phyloP scores from a whole-genome alignment of 1,140 invertebrate genomes.

The Solen grandis region DNA sequence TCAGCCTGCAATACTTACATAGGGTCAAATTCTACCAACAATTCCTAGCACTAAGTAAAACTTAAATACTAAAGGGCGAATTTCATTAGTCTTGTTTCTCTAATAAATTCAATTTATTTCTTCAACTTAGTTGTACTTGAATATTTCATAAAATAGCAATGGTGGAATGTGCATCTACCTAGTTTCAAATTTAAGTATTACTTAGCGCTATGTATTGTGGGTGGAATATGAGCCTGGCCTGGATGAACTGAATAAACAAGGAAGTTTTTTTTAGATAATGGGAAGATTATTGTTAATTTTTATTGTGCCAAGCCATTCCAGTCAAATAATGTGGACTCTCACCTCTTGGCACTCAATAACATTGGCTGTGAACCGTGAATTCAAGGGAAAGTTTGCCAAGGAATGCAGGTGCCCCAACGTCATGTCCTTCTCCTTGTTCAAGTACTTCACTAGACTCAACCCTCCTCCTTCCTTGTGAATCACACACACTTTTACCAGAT shows the following conservation, averaged over 20 bases:
- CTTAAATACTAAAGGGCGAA: too few relatives aligned
- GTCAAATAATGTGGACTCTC: background rate
- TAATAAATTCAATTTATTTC: background rate
- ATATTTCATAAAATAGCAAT: too few relatives aligned
- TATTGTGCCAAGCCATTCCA: background rate
- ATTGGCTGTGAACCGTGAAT: slow-evolving; percentile 23
- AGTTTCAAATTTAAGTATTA: too few relatives aligned
- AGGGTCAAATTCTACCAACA: too few relatives aligned
- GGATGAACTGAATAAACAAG: background rate
- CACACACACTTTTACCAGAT: slow-evolving; percentile 35
- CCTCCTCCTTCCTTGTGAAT: background rate
- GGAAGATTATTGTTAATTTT: background rate
- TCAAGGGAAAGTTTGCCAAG: background rate
- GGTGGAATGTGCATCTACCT: too few relatives aligned
- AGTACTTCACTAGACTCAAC: slow-evolving; percentile 25
- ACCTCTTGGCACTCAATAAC: slow-evolving; percentile 37
- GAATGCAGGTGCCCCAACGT: background rate
- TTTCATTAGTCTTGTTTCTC: too few relatives aligned
- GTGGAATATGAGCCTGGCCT: background rate
- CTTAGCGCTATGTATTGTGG: too few relatives aligned
- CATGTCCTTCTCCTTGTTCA: slow-evolving; percentile 24
- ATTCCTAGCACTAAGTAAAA: too few relatives aligned
- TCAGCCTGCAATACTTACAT: too few relatives aligned
- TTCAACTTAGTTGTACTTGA: background rate
- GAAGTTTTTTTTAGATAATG: background rate